Percentiles rank a stretch among this genome's conserved stretches.
Conservation (phyloP, 1,140 invertebrate genomes). For the Drosophila tristis region DNA sequence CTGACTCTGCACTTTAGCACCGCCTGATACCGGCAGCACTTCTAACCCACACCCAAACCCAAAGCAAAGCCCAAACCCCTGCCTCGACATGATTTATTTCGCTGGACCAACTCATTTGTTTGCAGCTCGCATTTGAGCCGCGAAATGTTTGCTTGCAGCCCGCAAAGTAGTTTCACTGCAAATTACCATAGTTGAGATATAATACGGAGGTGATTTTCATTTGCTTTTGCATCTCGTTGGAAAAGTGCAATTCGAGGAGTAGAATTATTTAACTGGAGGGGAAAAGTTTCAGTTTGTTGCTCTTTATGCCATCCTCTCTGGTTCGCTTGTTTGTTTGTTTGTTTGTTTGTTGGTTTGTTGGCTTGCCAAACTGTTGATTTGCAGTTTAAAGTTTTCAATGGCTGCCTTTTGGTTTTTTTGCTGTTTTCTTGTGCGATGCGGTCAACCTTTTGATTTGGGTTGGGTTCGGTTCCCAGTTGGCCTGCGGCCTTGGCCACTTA, state of each 20-base stretch:
- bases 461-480: constrained; percentile 27
- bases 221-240: constrained; percentile 6
- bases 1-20: constrained; percentile 50
- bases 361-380: neutral
- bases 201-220: constrained; percentile 56
- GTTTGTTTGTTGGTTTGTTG: neutral
- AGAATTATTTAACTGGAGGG: neutral
- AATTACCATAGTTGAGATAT: constrained; percentile 52
- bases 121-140: constrained; percentile 48
- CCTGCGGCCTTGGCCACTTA: constrained; percentile 56
- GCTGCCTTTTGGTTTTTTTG: neutral
- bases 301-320: neutral
- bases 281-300: constrained; percentile 16
- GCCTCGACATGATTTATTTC: constrained; percentile 64
- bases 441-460: constrained; percentile 40
- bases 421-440: constrained; percentile 1
- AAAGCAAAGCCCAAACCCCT: too few species aligned
- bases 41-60: constrained; percentile 12
- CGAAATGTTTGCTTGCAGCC: constrained; percentile 20
- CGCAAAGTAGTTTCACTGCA: constrained; percentile 2
- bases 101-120: constrained; percentile 68
- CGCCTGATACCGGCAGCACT: constrained; percentile 25
- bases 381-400: constrained; percentile 2
- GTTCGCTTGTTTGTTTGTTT: neutral
- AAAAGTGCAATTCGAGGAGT: constrained; percentile 45